These are phyloP conservation scores for Drosophila niveifrons DNA, from an alignment of 2,888 invertebrate genomes.

Conservation along the genomic window DNA sequence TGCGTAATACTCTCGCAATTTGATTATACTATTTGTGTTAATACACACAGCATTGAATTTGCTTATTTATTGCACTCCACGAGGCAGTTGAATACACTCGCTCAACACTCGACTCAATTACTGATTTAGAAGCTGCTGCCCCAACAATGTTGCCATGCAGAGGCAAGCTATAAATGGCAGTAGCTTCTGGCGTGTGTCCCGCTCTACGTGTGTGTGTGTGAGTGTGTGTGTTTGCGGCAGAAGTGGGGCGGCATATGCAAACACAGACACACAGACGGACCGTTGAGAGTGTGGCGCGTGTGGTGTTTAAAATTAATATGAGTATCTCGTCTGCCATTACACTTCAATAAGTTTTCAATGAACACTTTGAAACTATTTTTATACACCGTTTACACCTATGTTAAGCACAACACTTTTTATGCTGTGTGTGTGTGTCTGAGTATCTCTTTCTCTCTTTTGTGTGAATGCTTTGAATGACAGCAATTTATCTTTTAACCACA, in stretches of 20 bases:
- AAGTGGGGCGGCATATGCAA: conserved; percentile 49
- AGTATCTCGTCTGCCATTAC: conserved; percentile 66
- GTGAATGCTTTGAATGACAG: conserved; percentile 44
- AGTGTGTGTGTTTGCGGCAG: conserved; percentile 18
- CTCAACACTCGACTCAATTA: conserved; percentile 32
- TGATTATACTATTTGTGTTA: conserved; percentile 9
- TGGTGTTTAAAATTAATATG: conserved; percentile 69
- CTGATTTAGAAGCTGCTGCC: conserved; percentile 51
- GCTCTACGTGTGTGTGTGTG: neutral
- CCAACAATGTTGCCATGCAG: conserved; percentile 29
- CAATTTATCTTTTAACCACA: conserved; percentile 54
- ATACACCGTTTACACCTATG: conserved; percentile 68
- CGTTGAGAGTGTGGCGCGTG: conserved; percentile 11
- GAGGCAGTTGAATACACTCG: conserved; percentile 5
- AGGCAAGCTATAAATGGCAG: conserved; percentile 50
- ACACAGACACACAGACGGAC: conserved; percentile 21
- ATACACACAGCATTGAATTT: conserved; percentile 22
- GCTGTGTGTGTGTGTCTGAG: conserved; percentile 11
- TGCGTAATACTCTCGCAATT: conserved; percentile 3
- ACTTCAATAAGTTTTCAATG: conserved; percentile 76
- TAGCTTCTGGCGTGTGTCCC: conserved; percentile 18
- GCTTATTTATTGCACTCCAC: conserved; percentile 49
- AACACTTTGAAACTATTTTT: conserved; percentile 80
- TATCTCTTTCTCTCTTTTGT: conserved; percentile 2
- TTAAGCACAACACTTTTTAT: conserved; percentile 40